Evolutionary conservation across 2,113 vertebrate species (phyloP).

Genomic region (Sus scrofa): DNA sequence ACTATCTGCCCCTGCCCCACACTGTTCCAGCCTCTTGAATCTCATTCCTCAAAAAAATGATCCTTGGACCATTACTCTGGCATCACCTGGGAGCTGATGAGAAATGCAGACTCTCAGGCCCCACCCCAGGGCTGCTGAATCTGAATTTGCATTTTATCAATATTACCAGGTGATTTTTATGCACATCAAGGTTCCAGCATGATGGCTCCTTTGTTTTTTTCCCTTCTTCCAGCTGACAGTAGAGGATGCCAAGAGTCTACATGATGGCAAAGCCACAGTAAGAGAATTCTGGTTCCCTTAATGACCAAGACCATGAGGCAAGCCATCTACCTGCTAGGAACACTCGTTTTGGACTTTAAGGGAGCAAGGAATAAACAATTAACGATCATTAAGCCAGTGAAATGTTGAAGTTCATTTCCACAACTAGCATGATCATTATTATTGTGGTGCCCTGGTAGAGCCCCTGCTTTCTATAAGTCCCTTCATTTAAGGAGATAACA

Average conservation of each 20-base stretch:
- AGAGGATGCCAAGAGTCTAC: background rate
- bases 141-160: background rate
- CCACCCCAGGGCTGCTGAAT: background rate
- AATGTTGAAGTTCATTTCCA: background rate
- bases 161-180: background rate
- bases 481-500: conserved; percentile 29
- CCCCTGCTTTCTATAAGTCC: background rate
- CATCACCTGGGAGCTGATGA: background rate
- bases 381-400: background rate
- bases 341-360: background rate
- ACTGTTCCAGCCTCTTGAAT: background rate
- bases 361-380: background rate
- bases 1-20: background rate
- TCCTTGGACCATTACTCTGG: background rate
- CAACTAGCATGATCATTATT: background rate
- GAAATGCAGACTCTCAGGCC: background rate
- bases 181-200: background rate
- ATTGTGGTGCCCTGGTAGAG: background rate
- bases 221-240: background rate
- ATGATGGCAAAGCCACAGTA: background rate
- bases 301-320: background rate
- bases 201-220: background rate
- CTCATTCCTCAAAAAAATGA: background rate
- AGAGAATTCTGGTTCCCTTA: background rate
- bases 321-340: background rate